Base-by-base conservation (phyloP, 2,797 vertebrate genomes). In the Okamejei kenojei region DNA sequence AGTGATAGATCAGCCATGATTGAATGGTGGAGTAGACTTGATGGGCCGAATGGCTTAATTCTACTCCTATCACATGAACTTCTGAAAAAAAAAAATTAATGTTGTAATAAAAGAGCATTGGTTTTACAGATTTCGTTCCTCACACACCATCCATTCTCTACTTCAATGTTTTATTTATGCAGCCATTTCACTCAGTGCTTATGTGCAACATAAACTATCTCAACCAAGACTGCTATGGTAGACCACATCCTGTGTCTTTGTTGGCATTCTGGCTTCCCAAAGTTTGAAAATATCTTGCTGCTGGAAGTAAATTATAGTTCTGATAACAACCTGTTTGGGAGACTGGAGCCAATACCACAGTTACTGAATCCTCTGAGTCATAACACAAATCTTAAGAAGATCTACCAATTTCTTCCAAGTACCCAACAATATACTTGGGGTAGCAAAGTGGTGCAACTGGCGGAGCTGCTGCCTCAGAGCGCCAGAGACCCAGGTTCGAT, bases 281-380 rank as follows among this genome's bases (percentile, higher is more conserved):
- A 78, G n/a, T 32, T 78, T 78, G n/a, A 32, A 78, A 78, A 32
- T 78, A 78, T 78, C 77, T 78, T 78, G n/a, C n/a, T 78, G 77
- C 77, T 78, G 76, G 29, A 77, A 77, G 7, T 32, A 77, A 77
- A 77, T 32, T 77, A 9, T n/a, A n/a, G 29, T n/a, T 77, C 76
- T n/a, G 76, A 77, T 77, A 77, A 77, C 23, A 77, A 77, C 76
- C 45, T 1, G 29, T 77, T n/a, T n/a, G 76, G 76, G 29, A n/a
- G 76, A n/a, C 10, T n/a, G 76, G 29, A n/a, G 76, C 29, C n/a
- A 78, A 78, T 78, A 9, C 26, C 26, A 1, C 29, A 78, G n/a
- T 35, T 78, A 78, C 77, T 78, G n/a, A 78, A 78, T 35, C 10
- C 26, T 1, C 77, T 35, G 77, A 32, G n/a, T 78, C n/a, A 32